Base-by-base conservation (phyloP, 2,113 vertebrate species). In the Orycteropus afer region DNA sequence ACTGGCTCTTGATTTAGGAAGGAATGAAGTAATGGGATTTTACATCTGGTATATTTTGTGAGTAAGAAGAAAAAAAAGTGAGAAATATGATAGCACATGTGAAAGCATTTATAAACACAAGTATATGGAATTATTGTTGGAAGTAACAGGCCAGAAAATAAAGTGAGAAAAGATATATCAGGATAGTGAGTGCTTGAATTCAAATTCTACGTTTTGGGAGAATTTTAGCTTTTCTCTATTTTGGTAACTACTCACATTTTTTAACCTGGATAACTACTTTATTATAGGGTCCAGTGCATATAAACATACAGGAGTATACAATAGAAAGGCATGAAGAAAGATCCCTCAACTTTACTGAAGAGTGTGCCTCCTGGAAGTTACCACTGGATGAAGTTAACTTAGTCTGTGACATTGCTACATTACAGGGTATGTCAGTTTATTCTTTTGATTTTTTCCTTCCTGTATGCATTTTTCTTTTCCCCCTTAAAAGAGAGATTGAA, bases 331-430 rank as follows among this genome's bases (percentile, higher is more conserved):
- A 98, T 57, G 99, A 99, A 96, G 98, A 98, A 77, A 98, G 99
- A 87, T 98, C 99, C 11, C 92, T 99, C 95, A 99, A 97, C 90
- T 99, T 99, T 96, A 99, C 98, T 1, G 99, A 99, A 96, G 99
- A 99, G 94, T 98, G 98, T 29, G 98, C 98, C 18, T 99, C 99
- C 96, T 99, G 99, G 99, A 99, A 98, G 10, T 97, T 99, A 92
- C 99, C 99, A 73, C 95, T 99, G 97, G 98, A 98, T 69, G 99
- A 99, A 98, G 97, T 99, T 91, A 99, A 99, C 97, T 98, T 99
- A 5, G 96, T 99, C 97, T 99, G 99, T 0, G 99, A 99, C 53
- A 97, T 99, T 95, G 97, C 97, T 32, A 98, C 98, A 96, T 98
- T 98, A 93, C 98, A 98, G 74, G 99, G 99, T 99, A 98, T 2